phyloP scores from a whole-genome alignment of 2,888 invertebrate genomes.

The Euplagia quadripunctaria region DNA sequence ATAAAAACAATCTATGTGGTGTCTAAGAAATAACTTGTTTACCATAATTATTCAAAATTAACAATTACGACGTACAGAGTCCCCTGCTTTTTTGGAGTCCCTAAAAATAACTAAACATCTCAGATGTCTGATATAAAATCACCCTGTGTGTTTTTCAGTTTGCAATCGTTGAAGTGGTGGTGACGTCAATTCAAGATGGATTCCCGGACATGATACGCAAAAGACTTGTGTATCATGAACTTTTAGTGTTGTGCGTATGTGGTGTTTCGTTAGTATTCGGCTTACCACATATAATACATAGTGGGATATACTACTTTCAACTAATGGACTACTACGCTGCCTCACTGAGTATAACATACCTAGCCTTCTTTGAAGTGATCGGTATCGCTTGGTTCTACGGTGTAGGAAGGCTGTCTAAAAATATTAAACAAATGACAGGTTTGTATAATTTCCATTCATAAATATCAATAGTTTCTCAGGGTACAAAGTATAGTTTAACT shows the following conservation, averaged over 20 bases:
- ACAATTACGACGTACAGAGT: too few relatives aligned
- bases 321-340: constrained; percentile 98
- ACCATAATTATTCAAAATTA: too few relatives aligned
- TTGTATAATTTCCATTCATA: constrained; percentile 55
- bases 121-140: not conserved
- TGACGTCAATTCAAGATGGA: constrained; percentile 97
- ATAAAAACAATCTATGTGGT: too few relatives aligned
- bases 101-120: not conserved
- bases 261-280: constrained; percentile 94
- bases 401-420: constrained; percentile 91
- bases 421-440: constrained; percentile 97
- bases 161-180: constrained; percentile 97
- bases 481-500: not conserved
- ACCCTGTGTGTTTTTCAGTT: constrained; percentile 88
- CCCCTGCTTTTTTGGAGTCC: too few relatives aligned
- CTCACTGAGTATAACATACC: constrained; percentile 95
- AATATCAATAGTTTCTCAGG: not conserved
- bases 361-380: constrained; percentile 97
- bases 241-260: constrained; percentile 94
- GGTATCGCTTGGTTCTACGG: constrained; percentile 98
- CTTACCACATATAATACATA: constrained; percentile 95
- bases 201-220: constrained; percentile 95
- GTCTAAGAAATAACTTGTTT: too few relatives aligned
- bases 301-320: constrained; percentile 97
- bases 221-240: constrained; percentile 94